Evolutionary conservation across 2,888 invertebrate genomes (phyloP).

Genomic region (Oligia fasciuncula): DNA sequence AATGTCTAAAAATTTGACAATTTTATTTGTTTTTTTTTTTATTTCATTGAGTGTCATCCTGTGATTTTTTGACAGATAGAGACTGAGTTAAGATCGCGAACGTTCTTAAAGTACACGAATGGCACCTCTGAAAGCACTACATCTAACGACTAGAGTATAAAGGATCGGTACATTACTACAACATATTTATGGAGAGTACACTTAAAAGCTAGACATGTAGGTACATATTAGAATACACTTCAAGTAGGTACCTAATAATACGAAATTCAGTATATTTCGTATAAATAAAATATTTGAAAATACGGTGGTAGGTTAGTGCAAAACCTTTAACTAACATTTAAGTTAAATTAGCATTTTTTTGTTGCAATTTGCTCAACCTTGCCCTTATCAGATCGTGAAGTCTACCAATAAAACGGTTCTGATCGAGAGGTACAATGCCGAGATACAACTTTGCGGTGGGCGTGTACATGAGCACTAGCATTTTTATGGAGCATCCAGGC

Average conservation of each 20-base stretch:
- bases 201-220: neutral
- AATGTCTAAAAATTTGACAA: neutral
- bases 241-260: neutral
- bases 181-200: neutral
- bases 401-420: conserved; percentile 23
- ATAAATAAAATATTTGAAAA: conserved; percentile 4
- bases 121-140: neutral
- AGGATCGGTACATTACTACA: neutral
- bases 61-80: neutral
- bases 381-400: conserved; percentile 13
- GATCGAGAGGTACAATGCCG: conserved; percentile 37
- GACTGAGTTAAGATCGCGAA: neutral
- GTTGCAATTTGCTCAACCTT: neutral
- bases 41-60: no score
- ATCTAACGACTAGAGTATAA: conserved; percentile 21
- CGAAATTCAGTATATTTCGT: neutral
- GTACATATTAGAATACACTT: neutral
- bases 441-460: conserved; percentile 8
- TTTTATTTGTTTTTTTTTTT: no score
- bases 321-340: neutral
- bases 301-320: neutral
- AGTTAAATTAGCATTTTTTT: neutral
- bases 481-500: conserved; percentile 11
- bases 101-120: neutral
- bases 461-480: conserved; percentile 28